Conservation (phyloP, 2,888 invertebrate genomes). For the Falcaria lacertinaria region DNA sequence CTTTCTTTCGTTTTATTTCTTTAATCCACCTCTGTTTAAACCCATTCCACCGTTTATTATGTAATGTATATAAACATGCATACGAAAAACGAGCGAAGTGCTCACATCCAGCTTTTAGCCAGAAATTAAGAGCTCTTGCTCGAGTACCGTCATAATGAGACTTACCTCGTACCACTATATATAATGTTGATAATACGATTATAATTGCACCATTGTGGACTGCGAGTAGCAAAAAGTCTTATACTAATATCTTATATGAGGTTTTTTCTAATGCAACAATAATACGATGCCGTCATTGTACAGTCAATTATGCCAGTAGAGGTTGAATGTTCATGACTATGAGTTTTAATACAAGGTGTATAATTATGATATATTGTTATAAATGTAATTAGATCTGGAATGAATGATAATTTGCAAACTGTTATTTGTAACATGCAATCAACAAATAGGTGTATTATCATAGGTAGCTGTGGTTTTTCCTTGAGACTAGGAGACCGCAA, state of each 20-base stretch:
- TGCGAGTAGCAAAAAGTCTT: slow-evolving; percentile 13
- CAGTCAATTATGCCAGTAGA: slow-evolving; percentile 13
- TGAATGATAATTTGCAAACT: not conserved
- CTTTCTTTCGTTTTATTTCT: too few relatives aligned
- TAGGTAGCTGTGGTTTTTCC: not conserved
- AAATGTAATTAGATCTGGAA: not conserved
- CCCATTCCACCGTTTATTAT: too few relatives aligned
- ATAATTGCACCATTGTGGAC: slow-evolving; percentile 22
- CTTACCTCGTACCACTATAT: not conserved
- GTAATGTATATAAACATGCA: too few relatives aligned
- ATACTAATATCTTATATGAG: slow-evolving; percentile 13
- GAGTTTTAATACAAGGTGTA: slow-evolving; percentile 10
- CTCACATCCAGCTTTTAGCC: too few relatives aligned
- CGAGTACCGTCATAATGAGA: not conserved
- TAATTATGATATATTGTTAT: slow-evolving; percentile 2
- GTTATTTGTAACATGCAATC: not conserved
- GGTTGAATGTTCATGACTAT: slow-evolving; percentile 13
- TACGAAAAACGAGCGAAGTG: too few relatives aligned
- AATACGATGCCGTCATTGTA: slow-evolving; percentile 26
- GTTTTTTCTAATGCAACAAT: slow-evolving; percentile 24
- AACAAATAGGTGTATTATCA: not conserved
- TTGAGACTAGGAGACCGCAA: not conserved
- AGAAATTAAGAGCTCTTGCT: not conserved
- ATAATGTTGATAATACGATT: slow-evolving; percentile 18
- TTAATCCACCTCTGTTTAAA: too few relatives aligned